Percentiles rank a stretch among this genome's conserved stretches.
phyloP scores from a whole-genome alignment of 2,888 invertebrate genomes.

The Drosophila subsilvestris region DNA sequence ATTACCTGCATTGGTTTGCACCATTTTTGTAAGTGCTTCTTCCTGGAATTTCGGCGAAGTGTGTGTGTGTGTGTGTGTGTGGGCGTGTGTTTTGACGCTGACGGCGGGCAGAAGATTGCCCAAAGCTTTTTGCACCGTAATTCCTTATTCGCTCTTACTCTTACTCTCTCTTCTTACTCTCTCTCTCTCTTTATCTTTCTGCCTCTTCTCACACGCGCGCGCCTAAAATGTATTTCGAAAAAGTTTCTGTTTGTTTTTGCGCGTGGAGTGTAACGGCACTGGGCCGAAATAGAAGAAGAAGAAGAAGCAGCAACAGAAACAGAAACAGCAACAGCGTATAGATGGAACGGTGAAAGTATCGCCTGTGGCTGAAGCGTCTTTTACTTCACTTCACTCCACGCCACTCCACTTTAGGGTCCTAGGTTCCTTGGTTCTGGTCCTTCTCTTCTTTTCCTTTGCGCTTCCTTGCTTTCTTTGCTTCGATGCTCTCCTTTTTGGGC shows the following conservation, averaged over 20 bases:
- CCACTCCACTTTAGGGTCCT: background rate
- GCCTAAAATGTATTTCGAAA: slow-evolving; percentile 46
- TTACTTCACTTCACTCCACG: too few species aligned
- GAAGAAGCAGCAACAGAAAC: slow-evolving; percentile 1
- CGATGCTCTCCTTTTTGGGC: background rate
- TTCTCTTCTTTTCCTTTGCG: slow-evolving; percentile 2
- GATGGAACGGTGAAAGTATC: slow-evolving; percentile 21
- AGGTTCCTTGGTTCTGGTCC: too few species aligned
- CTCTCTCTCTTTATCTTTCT: background rate
- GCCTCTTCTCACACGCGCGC: slow-evolving; percentile 27
- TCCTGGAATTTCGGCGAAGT: background rate
- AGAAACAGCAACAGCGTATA: slow-evolving; percentile 20
- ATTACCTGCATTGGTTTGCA: slow-evolving; percentile 76
- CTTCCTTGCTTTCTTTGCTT: slow-evolving; percentile 8
- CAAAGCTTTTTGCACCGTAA: slow-evolving; percentile 36
- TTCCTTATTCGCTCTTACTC: background rate
- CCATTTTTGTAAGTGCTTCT: slow-evolving; percentile 57
- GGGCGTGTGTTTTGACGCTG: slow-evolving; percentile 43
- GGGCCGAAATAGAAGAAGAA: slow-evolving; percentile 2
- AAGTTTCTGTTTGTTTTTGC: slow-evolving; percentile 43
- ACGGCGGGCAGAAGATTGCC: slow-evolving; percentile 40
- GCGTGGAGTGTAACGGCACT: slow-evolving; percentile 24
- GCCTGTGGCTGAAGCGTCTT: slow-evolving; percentile 30
- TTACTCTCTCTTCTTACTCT: background rate
- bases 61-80: background rate